phyloP scores from a whole-genome alignment of 1,140 invertebrate genomes.

The Drosophila teissieri region DNA sequence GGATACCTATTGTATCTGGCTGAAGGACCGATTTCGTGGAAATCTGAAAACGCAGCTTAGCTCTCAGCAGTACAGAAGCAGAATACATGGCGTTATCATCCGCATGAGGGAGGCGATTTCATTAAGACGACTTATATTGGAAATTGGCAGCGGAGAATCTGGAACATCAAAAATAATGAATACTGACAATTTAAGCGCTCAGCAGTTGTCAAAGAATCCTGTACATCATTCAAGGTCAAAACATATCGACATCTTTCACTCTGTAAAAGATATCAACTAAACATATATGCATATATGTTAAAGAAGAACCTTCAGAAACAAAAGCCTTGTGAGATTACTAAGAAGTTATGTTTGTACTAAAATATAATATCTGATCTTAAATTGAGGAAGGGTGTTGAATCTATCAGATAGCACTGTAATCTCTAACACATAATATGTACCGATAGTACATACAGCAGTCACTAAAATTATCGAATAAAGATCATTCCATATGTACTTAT shows the following conservation, averaged over 20 bases:
- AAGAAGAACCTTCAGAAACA: neutral
- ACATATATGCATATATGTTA: neutral
- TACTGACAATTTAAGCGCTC: constrained; percentile 8
- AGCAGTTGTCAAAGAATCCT: constrained; percentile 12
- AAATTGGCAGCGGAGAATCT: neutral
- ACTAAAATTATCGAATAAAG: too few relatives aligned
- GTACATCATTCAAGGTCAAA: constrained; percentile 12
- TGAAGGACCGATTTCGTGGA: constrained; percentile 6
- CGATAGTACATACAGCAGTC: too few relatives aligned
- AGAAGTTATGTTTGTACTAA: neutral
- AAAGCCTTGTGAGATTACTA: neutral
- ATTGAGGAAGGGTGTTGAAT: too few relatives aligned
- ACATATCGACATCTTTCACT: constrained; percentile 6
- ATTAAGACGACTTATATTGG: neutral
- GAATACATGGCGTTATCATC: neutral
- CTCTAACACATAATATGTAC: too few relatives aligned
- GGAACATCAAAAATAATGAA: neutral
- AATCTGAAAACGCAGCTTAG: constrained; percentile 9
- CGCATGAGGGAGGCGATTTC: neutral
- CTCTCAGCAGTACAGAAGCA: too few relatives aligned
- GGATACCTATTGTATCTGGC: neutral
- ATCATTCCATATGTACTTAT: too few relatives aligned
- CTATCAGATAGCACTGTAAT: too few relatives aligned
- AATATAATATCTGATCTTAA: too few relatives aligned
- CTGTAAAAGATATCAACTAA: neutral